Evolutionary conservation across 2,797 vertebrate species (phyloP), one percentile per base, ranked within the genome.

Genomic region (Rhynchonycteris naso): DNA sequence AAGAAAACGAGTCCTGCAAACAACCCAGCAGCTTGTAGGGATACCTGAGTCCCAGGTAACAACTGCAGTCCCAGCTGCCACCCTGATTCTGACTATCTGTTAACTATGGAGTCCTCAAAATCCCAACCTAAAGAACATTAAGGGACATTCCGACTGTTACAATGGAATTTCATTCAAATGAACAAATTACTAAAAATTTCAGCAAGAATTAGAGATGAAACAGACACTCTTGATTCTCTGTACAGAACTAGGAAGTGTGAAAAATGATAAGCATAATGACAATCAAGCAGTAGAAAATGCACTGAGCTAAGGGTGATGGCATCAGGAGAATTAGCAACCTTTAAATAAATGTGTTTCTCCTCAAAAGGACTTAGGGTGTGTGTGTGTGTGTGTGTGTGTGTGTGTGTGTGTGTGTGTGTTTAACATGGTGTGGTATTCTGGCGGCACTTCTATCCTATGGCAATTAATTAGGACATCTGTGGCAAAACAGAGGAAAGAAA

Each of bases 101-200:
- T 94, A 56, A 87, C 11, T 63, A 74, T 50, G 68, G 52, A 69
- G 28, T 26, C 28, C 38, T 43, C 22, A 58, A 92, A 93, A 92
- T 24, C 43, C 47, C 65, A 58, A 56, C 9, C 74, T 79, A 59
- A 88, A 91, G 14, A n/a, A 7, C 33, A 80, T n/a, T 8, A 9
- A 19, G 71, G 47, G 28, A 68, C 22, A 56, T 82, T 83, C 58
- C 47, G 61, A 50, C 75, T 43, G 9, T 81, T 74, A 22, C 30
- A n/a, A 35, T 85, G 63, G 52, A 82, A 72, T 52, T 54, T 69
- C 61, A 30, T 76, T 90, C 28, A 88, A 24, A 8, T 66, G 56
- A 47, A 90, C 58, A 56, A 50, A 33, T 90, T n/a, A 78, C n/a
- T 69, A 74, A 68, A 93, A 95, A 66, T 85, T 66, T 21, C 14